Conservation (phyloP, 2,888 invertebrate genomes). For the Diplolepis rosae region DNA sequence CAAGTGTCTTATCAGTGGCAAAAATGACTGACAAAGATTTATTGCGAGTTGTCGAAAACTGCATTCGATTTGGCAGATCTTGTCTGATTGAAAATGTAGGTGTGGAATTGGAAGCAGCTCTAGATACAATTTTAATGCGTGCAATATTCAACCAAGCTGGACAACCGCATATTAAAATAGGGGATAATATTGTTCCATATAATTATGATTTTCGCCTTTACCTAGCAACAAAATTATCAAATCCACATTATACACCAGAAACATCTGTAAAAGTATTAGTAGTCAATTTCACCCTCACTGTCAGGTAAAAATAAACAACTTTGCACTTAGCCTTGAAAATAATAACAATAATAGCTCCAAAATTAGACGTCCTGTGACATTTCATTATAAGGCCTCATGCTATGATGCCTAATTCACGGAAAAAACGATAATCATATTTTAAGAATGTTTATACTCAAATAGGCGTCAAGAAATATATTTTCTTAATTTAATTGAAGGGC, state of each 20-base stretch:
- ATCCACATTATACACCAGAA: constrained; percentile 93
- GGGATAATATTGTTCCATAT: constrained; percentile 89
- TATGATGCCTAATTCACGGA: too few species aligned
- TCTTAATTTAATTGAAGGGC: too few species aligned
- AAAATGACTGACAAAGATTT: constrained; percentile 85
- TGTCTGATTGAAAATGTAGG: constrained; percentile 90
- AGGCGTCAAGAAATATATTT: too few species aligned
- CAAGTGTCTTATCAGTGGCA: constrained; percentile 80
- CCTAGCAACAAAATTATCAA: constrained; percentile 90
- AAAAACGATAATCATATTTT: too few species aligned
- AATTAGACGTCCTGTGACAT: too few species aligned
- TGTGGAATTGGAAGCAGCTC: constrained; percentile 88
- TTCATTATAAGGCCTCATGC: too few species aligned
- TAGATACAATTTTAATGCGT: constrained; percentile 87
- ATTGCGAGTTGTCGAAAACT: constrained; percentile 81
- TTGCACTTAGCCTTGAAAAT: too few species aligned
- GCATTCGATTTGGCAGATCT: constrained; percentile 82
- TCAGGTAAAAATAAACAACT: constrained; percentile 76
- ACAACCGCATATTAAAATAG: constrained; percentile 85
- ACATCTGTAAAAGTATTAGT: constrained; percentile 89
- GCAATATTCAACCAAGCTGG: constrained; percentile 88
- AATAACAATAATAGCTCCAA: too few species aligned
- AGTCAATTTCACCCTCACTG: constrained; percentile 92
- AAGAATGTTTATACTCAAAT: too few species aligned
- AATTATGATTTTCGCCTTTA: constrained; percentile 86